A percentile compares a stretch with the other conserved stretches of the same genome.
phyloP scores from a whole-genome alignment of 2,797 vertebrate species.

The Gymnothorax javanicus region DNA sequence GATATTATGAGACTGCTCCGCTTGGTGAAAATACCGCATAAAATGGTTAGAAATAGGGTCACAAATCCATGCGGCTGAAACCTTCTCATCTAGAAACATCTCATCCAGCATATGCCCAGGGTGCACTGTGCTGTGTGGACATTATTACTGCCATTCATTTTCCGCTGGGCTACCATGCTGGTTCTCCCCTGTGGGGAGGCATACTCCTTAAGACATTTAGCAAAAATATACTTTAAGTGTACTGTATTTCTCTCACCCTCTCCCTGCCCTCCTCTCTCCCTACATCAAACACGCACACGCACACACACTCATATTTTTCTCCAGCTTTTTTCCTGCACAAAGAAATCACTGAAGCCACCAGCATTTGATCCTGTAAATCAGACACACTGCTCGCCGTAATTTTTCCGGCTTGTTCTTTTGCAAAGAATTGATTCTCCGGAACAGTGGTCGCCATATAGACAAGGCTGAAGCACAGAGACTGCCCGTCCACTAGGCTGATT shows the following conservation, averaged over 20 bases:
- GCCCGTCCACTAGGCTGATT: constrained; percentile 37
- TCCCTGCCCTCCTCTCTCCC: not conserved
- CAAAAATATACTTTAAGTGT: not conserved
- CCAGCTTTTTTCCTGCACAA: not conserved
- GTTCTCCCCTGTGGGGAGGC: not conserved
- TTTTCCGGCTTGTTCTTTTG: not conserved
- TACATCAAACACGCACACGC: too few species aligned
- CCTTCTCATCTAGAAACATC: constrained; percentile 22
- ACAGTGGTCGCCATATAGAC: constrained; percentile 35
- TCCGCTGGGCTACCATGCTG: not conserved
- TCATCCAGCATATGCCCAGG: not conserved
- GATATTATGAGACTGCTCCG: not conserved
- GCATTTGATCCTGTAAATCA: not conserved
- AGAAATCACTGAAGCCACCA: not conserved
- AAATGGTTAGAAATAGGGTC: not conserved
- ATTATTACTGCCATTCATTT: constrained; percentile 20
- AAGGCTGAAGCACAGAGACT: constrained; percentile 27
- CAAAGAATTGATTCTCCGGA: not conserved
- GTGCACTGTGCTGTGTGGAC: not conserved
- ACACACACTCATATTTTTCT: too few species aligned
- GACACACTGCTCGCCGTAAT: not conserved
- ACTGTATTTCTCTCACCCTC: not conserved
- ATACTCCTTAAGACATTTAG: not conserved
- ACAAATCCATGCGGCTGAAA: not conserved
- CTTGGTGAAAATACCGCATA: not conserved